Base-by-base conservation (phyloP, 23 tunicate species). In the Clavelina lepadiformis region DNA sequence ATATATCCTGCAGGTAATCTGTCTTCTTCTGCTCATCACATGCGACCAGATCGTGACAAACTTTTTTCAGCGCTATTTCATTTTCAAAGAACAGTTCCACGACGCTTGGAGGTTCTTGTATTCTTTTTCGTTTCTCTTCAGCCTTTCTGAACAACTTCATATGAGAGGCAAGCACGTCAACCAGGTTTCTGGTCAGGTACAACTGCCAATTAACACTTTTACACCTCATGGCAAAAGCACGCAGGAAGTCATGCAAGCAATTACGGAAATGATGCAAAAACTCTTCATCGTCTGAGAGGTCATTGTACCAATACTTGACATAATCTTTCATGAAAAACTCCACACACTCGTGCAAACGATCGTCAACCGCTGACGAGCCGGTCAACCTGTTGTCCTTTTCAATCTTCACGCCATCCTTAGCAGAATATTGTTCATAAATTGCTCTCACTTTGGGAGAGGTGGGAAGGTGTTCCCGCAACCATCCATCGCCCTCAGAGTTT, bases 241-340 rank as follows among this genome's bases (percentile, higher is more conserved):
- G 45, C 2, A 81, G 71, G 38, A 85, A 79, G 32, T 81, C 83
- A 37, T 89, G 69, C 33, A 89, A 58, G 3, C 66, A 35, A 7
- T 33, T 21, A 21, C 68, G 68, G 45, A 81, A 70, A 28, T 62
- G 35, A 28, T 69, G 63, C 11, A 81, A n/a, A 63, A 89, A 89
- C 46, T 75, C 89, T 36, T 71, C 55, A 62, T 89, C 83, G 63
- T 89, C 97, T 0, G 97, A 81, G 35, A 89, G 47, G 36, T 74
- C 89, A 55, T 89, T 76, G 51, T 89, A 89, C 97, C 97, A 89
- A 47, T 89, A 77, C 51, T 81, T 74, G 8, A 89, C 78, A 74
- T 89, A 89, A 69, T 89, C 97, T 5, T 89, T 56, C 46, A 89
- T 52, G 19, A 89, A 61, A 33, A 75, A 89, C 4, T 75, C 86